Evolutionary conservation across 2,113 vertebrate species (phyloP).

Genomic region (Chloropsis hardwickii): DNA sequence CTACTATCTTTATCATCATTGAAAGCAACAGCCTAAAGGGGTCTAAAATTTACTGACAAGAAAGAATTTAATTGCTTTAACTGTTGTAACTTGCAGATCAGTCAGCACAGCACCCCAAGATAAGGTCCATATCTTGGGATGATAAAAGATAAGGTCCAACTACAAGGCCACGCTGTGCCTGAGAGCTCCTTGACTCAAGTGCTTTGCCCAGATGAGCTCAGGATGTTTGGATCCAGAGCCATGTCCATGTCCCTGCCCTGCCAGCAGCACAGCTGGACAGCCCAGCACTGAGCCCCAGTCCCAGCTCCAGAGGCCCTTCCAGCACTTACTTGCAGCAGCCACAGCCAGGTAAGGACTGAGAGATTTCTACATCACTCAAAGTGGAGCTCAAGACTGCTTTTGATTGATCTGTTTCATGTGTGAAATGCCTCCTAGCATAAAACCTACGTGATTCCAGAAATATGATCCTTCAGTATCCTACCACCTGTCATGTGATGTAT

Average conservation of each 20-base stretch:
- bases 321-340: background rate
- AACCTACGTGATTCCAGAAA: background rate
- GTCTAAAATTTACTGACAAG: background rate
- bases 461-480: background rate
- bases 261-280: background rate
- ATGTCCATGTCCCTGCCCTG: background rate
- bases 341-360: background rate
- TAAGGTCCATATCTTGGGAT: background rate
- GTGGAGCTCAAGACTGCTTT: background rate
- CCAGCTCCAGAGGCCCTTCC: background rate
- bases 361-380: background rate
- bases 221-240: background rate
- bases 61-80: background rate
- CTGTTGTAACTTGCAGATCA: background rate
- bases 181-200: background rate
- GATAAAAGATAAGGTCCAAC: background rate
- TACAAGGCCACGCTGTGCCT: background rate
- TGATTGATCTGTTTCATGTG: background rate
- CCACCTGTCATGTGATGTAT: background rate
- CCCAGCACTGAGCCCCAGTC: too few relatives aligned
- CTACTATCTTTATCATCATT: background rate
- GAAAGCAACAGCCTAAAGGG: background rate
- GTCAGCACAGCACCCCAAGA: background rate
- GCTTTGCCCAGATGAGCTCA: background rate
- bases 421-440: background rate